These are phyloP conservation scores for Melanostoma mellinum DNA, from an alignment of 2,888 invertebrate species.

Conservation along the genomic window DNA sequence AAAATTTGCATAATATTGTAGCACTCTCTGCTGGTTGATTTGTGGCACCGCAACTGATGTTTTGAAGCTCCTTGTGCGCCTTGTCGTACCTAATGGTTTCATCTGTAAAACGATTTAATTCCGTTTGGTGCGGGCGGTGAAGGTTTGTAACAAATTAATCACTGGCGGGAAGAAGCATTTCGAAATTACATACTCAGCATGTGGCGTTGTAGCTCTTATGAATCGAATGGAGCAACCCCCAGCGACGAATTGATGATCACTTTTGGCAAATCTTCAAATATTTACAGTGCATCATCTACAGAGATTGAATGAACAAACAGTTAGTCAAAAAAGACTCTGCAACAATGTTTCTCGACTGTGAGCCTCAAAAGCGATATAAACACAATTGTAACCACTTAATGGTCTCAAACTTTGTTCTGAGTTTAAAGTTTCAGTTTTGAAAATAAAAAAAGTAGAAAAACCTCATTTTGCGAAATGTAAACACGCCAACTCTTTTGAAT, in stretches of 20 bases:
- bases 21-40: constrained; percentile 47
- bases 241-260: constrained; percentile 8
- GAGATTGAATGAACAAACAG: neutral
- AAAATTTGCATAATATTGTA: constrained; percentile 67
- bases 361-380: no score
- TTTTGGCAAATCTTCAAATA: neutral
- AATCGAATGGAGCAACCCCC: constrained; percentile 40
- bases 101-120: constrained; percentile 57
- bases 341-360: no score
- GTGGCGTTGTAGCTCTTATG: constrained; percentile 23
- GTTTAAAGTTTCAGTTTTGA: no score
- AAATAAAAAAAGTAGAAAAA: no score
- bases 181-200: constrained; percentile 46
- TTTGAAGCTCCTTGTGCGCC: constrained; percentile 15
- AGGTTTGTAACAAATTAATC: constrained; percentile 59
- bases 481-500: no score
- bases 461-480: no score
- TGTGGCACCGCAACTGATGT: constrained; percentile 46
- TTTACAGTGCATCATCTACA: neutral
- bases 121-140: constrained; percentile 48
- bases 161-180: constrained; percentile 26
- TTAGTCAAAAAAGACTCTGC: neutral
- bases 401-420: no score
- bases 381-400: no score
- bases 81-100: constrained; percentile 12